These are phyloP conservation scores for Disparrhopalites patrizii DNA, from an alignment of 2,888 invertebrate genomes.

Conservation along the genomic window DNA sequence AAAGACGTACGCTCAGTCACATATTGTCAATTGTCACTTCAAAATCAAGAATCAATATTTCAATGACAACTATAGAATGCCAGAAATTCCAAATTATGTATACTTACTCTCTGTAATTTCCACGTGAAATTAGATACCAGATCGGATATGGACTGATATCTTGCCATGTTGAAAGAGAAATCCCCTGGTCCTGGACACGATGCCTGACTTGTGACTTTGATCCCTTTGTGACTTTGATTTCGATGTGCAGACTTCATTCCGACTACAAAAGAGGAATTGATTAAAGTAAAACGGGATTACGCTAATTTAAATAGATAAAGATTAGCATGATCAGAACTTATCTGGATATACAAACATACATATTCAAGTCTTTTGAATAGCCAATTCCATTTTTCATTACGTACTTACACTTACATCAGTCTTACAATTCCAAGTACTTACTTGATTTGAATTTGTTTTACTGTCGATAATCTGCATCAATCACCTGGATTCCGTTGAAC, in stretches of 20 bases:
- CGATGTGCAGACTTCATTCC: no score
- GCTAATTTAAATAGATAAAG: not conserved
- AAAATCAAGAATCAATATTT: no score
- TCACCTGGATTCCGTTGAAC: no score
- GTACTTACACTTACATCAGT: no score
- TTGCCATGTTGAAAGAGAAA: not conserved
- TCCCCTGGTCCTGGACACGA: no score
- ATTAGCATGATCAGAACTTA: not conserved
- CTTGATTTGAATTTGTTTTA: no score
- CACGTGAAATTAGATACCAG: slow-evolving; percentile 1
- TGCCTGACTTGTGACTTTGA: not conserved
- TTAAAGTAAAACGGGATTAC: not conserved
- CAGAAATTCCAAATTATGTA: not conserved
- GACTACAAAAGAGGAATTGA: not conserved
- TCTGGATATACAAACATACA: not conserved
- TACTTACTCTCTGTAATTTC: slow-evolving; percentile 12
- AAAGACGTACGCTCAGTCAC: no score
- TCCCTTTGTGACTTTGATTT: not conserved
- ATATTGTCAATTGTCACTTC: no score
- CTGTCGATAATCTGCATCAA: no score
- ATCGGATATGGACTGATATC: slow-evolving; percentile 6
- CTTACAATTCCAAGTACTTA: no score
- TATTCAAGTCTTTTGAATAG: no score
- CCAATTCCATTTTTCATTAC: no score
- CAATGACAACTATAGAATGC: not conserved